Conservation (phyloP, 2,113 vertebrate genomes). For the Corydoras maculifer region DNA sequence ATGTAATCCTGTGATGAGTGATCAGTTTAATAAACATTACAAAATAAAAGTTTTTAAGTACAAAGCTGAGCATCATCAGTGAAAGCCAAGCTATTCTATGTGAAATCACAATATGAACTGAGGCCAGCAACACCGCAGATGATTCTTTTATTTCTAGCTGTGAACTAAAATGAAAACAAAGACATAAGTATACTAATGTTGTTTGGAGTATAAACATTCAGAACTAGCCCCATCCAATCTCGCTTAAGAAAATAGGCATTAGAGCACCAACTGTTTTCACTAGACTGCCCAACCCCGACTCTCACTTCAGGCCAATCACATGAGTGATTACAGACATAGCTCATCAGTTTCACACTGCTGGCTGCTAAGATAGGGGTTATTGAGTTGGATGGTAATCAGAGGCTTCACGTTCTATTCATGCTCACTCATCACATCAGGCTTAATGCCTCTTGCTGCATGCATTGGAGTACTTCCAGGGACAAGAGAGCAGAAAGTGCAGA, state of each 20-base stretch:
- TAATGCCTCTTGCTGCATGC: slow-evolving; percentile 46
- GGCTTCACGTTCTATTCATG: slow-evolving; percentile 56
- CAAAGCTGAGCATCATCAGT: neutral
- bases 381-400: slow-evolving; percentile 57
- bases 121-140: neutral
- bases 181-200: slow-evolving; percentile 9
- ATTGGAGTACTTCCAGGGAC: slow-evolving; percentile 27
- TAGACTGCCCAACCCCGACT: slow-evolving; percentile 27
- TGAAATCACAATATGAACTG: slow-evolving; percentile 10
- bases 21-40: neutral
- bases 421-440: slow-evolving; percentile 49
- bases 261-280: slow-evolving; percentile 38
- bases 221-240: slow-evolving; percentile 10
- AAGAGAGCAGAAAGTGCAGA: slow-evolving; percentile 11
- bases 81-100: neutral
- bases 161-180: slow-evolving; percentile 10
- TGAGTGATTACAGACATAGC: slow-evolving; percentile 58
- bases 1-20: too few species aligned
- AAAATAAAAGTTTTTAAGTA: neutral
- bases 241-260: slow-evolving; percentile 45
- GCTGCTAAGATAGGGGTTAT: slow-evolving; percentile 55
- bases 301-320: slow-evolving; percentile 48
- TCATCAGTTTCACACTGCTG: slow-evolving; percentile 61
- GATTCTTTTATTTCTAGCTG: neutral
- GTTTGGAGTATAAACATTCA: slow-evolving; percentile 15